Evolutionary conservation across 2,113 vertebrate genomes (phyloP).

Genomic region (Sisor rabdophorus): DNA sequence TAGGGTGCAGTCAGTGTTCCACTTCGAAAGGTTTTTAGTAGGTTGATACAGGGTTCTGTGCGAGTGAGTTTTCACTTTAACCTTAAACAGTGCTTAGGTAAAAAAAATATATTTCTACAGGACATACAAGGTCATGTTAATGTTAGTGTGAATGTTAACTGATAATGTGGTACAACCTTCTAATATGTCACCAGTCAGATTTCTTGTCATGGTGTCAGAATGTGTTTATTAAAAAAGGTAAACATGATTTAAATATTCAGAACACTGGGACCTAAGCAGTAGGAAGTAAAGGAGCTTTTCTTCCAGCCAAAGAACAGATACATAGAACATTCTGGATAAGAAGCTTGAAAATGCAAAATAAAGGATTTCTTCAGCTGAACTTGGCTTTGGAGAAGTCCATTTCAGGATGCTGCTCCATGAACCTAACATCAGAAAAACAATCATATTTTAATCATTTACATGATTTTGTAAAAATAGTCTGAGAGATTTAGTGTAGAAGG

Average conservation of each 20-base stretch:
- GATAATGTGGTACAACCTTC: too few species aligned
- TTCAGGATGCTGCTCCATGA: conserved; percentile 77
- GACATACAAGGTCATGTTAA: too few species aligned
- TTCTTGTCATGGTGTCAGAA: conserved; percentile 14
- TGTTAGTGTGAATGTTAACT: too few species aligned
- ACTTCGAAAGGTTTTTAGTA: too few species aligned
- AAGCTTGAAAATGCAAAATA: neutral
- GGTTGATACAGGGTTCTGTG: too few species aligned
- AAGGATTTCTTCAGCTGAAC: conserved; percentile 66
- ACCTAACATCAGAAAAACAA: conserved; percentile 57
- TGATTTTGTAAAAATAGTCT: neutral
- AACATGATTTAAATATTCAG: conserved; percentile 53
- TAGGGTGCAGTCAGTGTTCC: too few species aligned
- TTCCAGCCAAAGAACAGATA: neutral
- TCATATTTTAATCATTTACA: neutral
- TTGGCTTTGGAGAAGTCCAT: conserved; percentile 81
- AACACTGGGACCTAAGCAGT: conserved; percentile 42
- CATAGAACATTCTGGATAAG: neutral
- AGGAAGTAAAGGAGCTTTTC: neutral
- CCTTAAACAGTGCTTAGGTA: too few species aligned
- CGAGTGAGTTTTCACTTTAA: too few species aligned
- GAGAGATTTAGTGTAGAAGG: neutral
- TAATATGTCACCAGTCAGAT: neutral
- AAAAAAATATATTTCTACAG: too few species aligned
- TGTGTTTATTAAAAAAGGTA: conserved; percentile 47